phyloP scores from a whole-genome alignment of 2,113 vertebrate species.

The Thalassarche chlororhynchos region DNA sequence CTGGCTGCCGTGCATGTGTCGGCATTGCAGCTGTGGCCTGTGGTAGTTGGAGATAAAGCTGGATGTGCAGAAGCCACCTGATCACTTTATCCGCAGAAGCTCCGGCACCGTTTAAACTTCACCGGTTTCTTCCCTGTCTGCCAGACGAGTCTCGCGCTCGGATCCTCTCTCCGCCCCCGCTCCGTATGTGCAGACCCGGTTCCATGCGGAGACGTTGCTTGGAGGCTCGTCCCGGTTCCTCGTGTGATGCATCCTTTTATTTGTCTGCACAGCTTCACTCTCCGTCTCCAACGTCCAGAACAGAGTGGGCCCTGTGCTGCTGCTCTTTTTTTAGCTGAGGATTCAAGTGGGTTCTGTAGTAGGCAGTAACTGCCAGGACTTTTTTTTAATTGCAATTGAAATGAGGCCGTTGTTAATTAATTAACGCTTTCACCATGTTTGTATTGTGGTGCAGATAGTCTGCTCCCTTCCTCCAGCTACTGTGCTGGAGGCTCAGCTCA shows the following conservation, averaged over 20 bases:
- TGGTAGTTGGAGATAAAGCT: background rate
- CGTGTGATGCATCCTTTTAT: background rate
- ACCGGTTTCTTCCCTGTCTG: background rate
- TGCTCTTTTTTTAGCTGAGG: background rate
- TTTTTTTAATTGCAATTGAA: background rate
- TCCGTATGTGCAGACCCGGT: background rate
- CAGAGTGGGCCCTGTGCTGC: background rate
- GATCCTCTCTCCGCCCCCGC: background rate
- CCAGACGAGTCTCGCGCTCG: background rate
- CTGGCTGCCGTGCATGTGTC: rapidly evolving
- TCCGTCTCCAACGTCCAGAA: background rate
- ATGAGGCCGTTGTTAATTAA: background rate
- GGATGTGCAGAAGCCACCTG: background rate
- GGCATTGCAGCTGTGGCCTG: too few species aligned
- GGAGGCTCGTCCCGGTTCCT: background rate
- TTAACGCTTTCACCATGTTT: rapidly evolving
- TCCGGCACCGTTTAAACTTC: background rate
- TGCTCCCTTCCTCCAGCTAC: background rate
- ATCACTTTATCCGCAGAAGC: background rate
- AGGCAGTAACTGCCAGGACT: background rate
- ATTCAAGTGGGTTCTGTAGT: background rate
- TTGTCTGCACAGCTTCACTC: background rate
- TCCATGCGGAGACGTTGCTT: rapidly evolving
- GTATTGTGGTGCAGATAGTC: background rate
- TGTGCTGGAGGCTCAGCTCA: background rate